Conservation (phyloP, 2,797 vertebrate species). For the Decapterus maruadsi region DNA sequence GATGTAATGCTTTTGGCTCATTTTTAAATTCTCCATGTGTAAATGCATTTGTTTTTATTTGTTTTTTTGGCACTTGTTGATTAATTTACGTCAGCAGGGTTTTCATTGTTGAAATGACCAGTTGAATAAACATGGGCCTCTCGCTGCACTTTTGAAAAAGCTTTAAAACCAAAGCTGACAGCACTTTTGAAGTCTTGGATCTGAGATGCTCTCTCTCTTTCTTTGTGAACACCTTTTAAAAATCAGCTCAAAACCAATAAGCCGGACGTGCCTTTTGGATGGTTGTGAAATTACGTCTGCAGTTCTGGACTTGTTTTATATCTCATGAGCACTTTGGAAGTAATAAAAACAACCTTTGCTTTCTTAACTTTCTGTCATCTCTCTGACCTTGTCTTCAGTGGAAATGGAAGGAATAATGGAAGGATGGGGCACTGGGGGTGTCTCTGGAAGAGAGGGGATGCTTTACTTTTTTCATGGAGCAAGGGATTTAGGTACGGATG, state of each 20-base stretch:
- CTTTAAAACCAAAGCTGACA: not conserved
- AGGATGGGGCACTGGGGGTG: constrained; percentile 23
- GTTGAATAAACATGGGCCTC: not conserved
- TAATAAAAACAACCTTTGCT: not conserved
- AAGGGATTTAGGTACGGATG: constrained; percentile 71
- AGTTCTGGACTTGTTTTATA: not conserved
- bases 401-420: constrained; percentile 48
- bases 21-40: not conserved
- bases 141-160: not conserved
- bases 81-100: not conserved
- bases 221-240: not conserved
- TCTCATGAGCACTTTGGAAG: not conserved
- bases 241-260: constrained; percentile 3
- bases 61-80: not conserved
- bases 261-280: not conserved
- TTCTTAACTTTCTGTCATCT: not conserved
- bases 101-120: not conserved
- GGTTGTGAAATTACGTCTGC: not conserved
- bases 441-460: constrained; percentile 30
- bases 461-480: constrained; percentile 46
- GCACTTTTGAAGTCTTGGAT: not conserved
- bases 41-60: not conserved
- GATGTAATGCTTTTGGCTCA: not conserved
- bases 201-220: not conserved
- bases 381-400: not conserved